Evolutionary conservation across 2,113 vertebrate species (phyloP), one percentile per base, ranked within the genome.

Genomic region (Scomber scombrus): DNA sequence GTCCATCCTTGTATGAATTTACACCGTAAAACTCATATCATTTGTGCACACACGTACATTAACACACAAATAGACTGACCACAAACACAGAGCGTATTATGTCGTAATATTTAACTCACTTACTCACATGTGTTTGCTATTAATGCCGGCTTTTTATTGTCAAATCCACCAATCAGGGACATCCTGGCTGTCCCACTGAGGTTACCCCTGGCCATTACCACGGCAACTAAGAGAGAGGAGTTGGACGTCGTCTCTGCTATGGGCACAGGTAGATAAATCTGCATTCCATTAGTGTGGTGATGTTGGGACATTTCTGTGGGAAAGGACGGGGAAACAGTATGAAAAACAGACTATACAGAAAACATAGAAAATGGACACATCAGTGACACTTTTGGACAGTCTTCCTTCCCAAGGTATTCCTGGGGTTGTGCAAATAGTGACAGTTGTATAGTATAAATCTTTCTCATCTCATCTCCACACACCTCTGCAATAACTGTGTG

Each of bases 201-300:
- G 90, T 89, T 98, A 85, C 97, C 98, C n/a, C 89, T 87, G 86
- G 96, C 95, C 72, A 94, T 99, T 90, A 83, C 95, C n/a, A 94
- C 93, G 76, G 96, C 97, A 78, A 95, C 67, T 29, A 96, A 88
- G 86, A 95, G 85, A 86, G 92, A 95, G 76, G 97, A 98, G 68
- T 95, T 99, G 63, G 96, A 98, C 89, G 93, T 91, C 81, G 95
- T 99, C 84, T 96, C 97, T 69, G 95, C 91, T 69, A 89, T 97
- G 87, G 97, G 97, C 21, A 93, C 95, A 93, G 97, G 98, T 99
- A 95, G 16, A 73, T 54, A 69, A 14, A 60, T 46, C 50, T 18
- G 8, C 49, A 43, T 67, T 46, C 12, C 9, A 56, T 58, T 23
- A 26, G 11, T 13, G 0, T 3, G 29, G 4, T 70, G 8, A 63